Percentiles rank a stretch among this genome's conserved stretches.
phyloP scores from a whole-genome alignment of 2,888 invertebrate genomes.

The Idaea biselata region DNA sequence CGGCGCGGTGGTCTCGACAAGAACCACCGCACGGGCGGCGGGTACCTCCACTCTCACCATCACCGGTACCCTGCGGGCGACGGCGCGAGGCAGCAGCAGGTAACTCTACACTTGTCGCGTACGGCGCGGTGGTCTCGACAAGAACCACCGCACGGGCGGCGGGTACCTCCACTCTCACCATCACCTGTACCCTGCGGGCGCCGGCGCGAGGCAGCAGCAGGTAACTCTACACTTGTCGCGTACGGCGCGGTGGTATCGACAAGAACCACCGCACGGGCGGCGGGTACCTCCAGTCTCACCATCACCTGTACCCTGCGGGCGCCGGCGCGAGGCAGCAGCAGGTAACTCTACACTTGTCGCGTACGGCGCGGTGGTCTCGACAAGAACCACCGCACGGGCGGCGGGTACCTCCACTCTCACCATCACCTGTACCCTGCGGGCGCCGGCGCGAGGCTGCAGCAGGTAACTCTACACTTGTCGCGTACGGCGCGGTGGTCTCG shows the following conservation, averaged over 20 bases:
- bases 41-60: constrained; percentile 97
- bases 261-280: constrained; percentile 98
- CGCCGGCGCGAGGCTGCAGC: constrained; percentile 94
- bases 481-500: constrained; percentile 93
- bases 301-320: constrained; percentile 95
- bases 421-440: constrained; percentile 96
- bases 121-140: constrained; percentile 93
- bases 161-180: constrained; percentile 98
- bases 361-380: constrained; percentile 93
- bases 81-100: constrained; percentile 96
- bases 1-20: constrained; percentile 94
- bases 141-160: constrained; percentile 96
- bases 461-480: constrained; percentile 93
- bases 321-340: constrained; percentile 95
- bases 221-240: constrained; percentile 91
- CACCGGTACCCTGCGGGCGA: constrained; percentile 96
- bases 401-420: constrained; percentile 97
- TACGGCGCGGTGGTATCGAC: constrained; percentile 93
- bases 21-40: constrained; percentile 96
- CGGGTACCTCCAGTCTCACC: constrained; percentile 97
- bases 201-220: constrained; percentile 95
- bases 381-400: constrained; percentile 96
- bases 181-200: constrained; percentile 95
- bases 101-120: constrained; percentile 92
- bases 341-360: constrained; percentile 92